Percentiles rank a stretch among this genome's conserved stretches.
These are phyloP conservation scores for Campaea margaritaria DNA, from an alignment of 2,888 invertebrate species.

Conservation along the genomic window DNA sequence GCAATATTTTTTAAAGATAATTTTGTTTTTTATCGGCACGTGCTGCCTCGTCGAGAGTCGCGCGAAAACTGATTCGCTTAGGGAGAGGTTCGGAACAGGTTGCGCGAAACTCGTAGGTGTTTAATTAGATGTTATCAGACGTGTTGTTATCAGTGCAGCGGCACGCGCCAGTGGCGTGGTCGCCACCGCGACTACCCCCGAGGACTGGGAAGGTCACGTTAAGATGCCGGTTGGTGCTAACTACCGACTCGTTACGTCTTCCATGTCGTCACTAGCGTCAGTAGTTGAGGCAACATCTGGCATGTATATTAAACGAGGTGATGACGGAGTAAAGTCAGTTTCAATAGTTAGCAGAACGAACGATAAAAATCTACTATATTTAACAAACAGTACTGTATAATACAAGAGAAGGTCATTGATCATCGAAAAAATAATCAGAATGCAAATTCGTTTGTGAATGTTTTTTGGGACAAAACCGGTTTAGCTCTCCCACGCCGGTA, in stretches of 20 bases:
- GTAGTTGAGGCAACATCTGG: slow-evolving; percentile 5
- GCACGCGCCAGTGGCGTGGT: slow-evolving; percentile 39
- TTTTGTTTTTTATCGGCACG: slow-evolving; percentile 17
- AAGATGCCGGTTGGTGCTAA: slow-evolving; percentile 8
- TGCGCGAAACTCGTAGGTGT: slow-evolving; percentile 35
- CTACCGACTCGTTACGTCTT: slow-evolving; percentile 2
- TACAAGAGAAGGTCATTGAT: slow-evolving; percentile 2
- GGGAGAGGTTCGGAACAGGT: slow-evolving; percentile 28
- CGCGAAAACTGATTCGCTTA: slow-evolving; percentile 34
- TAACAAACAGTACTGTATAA: not conserved
- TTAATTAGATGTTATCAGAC: slow-evolving; percentile 44
- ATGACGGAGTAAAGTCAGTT: slow-evolving; percentile 4
- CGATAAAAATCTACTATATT: not conserved
- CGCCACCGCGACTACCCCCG: slow-evolving; percentile 13
- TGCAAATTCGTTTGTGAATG: slow-evolving; percentile 15
- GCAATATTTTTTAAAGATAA: slow-evolving; percentile 9
- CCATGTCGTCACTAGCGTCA: slow-evolving; percentile 9
- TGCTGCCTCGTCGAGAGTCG: slow-evolving; percentile 27
- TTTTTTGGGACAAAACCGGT: slow-evolving; percentile 30
- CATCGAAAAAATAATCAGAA: not conserved
- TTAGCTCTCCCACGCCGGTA: slow-evolving; percentile 24
- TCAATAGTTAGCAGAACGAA: slow-evolving; percentile 3
- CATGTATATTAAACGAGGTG: slow-evolving; percentile 7
- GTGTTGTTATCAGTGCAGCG: slow-evolving; percentile 39
- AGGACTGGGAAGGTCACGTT: slow-evolving; percentile 17